Evolutionary conservation across 92 coral and sea anemone genomes (phyloP), one percentile per base, ranked within the genome.

Genomic region (Plumapathes pennacea): DNA sequence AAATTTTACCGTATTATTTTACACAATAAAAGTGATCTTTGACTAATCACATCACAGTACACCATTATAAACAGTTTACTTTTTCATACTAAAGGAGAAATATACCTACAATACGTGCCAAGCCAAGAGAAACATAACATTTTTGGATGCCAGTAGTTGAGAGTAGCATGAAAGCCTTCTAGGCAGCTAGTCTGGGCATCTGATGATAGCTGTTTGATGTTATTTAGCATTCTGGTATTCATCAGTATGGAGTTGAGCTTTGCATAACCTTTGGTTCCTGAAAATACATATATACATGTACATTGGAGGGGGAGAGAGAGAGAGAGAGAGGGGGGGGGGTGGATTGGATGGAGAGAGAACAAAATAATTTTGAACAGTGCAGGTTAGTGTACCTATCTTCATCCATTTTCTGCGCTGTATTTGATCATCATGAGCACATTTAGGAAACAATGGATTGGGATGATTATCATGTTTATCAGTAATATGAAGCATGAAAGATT

Each of bases 141-240:
- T 56, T 77, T 71, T 12, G 81, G 90, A 55, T 84, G 91, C 91
- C 91, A 84, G 44, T 78, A 71, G 58, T 84, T 84, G 2, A 84
- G 52, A 25, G 82, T 72, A 12, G 85, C 57, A 54, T 78, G 90
- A 32, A 77, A 84, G 1, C 85, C 85, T 50, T 78, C 85, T 1
- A 78, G 74, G 50, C 78, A 72, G 46, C 85, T 84, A 32, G 91
- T 84, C 50, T 84, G 85, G 15, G 80, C 75, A 54, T 78, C 65
- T 2, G 80, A 60, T 5, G 83, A 85, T 32, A 85, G 66, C 44
- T 72, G 78, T 39, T 71, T 66, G 13, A 64, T 70, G 72, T 62
- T 76, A 39, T 51, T 57, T 21, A 82, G 26, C 41, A 81, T 55
- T n/a, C 46, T 9, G 36, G 32, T 67, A 25, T 48, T 53, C 4